Evolutionary conservation across 37 sponge, comb jelly and placozoan species (phyloP).

Genomic region (Aplysina aerophoba): DNA sequence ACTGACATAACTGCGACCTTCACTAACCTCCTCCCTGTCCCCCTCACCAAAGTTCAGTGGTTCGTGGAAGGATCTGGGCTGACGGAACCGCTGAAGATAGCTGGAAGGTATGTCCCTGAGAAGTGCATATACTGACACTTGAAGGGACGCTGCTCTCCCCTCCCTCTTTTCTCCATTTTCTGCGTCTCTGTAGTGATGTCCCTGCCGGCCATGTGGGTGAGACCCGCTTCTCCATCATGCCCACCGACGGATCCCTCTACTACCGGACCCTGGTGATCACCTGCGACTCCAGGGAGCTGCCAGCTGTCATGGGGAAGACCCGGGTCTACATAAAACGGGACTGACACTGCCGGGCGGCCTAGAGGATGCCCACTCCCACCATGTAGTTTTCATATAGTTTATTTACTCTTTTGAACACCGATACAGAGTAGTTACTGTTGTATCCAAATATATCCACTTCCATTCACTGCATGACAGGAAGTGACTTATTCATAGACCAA

Average conservation of each 20-base stretch:
- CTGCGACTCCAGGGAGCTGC: conserved; percentile 24
- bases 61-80: conserved; percentile 59
- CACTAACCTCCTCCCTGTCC: conserved; percentile 42
- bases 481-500: too few species aligned
- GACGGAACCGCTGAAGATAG: conserved; percentile 1
- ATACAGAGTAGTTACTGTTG: too few species aligned
- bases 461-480: too few species aligned
- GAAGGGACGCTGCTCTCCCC: too few species aligned
- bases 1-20: conserved; percentile 32
- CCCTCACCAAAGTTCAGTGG: conserved; percentile 46
- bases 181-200: neutral
- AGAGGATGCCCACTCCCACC: too few species aligned
- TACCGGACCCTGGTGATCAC: conserved; percentile 13
- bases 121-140: too few species aligned
- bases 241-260: neutral
- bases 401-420: too few species aligned
- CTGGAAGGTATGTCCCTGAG: conserved; percentile 15
- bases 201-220: neutral
- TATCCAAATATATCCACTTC: too few species aligned
- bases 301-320: conserved; percentile 26
- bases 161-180: neutral
- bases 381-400: too few species aligned
- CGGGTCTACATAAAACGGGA: neutral
- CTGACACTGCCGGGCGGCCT: too few species aligned
- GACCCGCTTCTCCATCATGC: neutral